These are phyloP conservation scores for Amazona vittata DNA, from an alignment of 2,113 vertebrate species.

Conservation along the genomic window DNA sequence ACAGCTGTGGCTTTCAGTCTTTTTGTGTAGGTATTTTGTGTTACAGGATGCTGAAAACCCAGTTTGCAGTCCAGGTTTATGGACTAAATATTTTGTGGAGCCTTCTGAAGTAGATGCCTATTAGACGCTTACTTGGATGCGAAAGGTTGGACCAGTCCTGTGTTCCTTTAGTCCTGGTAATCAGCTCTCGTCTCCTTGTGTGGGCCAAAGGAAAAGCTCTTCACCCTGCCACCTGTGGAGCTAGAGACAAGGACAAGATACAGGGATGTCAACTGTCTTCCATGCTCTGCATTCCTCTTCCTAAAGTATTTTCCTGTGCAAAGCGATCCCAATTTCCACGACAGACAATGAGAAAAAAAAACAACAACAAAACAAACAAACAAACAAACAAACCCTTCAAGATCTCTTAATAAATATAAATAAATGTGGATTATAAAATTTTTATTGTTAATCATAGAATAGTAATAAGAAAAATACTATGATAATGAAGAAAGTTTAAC, in stretches of 20 bases:
- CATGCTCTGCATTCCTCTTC: background rate
- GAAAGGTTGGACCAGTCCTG: background rate
- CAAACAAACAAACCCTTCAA: background rate
- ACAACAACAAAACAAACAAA: too few species aligned
- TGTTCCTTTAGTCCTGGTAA: background rate
- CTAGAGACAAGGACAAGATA: background rate
- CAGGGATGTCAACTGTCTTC: background rate
- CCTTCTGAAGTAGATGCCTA: background rate
- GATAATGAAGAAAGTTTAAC: background rate
- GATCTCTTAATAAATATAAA: background rate
- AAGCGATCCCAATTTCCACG: background rate
- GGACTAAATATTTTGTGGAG: background rate
- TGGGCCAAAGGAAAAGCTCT: background rate
- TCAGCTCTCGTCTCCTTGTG: background rate
- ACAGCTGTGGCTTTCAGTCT: background rate
- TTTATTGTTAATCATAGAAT: background rate
- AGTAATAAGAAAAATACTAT: background rate
- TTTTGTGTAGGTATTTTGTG: background rate
- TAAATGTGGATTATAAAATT: background rate
- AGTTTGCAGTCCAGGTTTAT: background rate
- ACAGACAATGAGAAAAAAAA: background rate
- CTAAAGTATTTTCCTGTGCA: background rate
- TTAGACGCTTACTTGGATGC: background rate
- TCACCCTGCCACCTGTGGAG: background rate
- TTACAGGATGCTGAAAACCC: background rate